Evolutionary conservation across 2,888 invertebrate genomes (phyloP), one percentile per base, ranked within the genome.

Genomic region (Iselma pallidipennis): DNA sequence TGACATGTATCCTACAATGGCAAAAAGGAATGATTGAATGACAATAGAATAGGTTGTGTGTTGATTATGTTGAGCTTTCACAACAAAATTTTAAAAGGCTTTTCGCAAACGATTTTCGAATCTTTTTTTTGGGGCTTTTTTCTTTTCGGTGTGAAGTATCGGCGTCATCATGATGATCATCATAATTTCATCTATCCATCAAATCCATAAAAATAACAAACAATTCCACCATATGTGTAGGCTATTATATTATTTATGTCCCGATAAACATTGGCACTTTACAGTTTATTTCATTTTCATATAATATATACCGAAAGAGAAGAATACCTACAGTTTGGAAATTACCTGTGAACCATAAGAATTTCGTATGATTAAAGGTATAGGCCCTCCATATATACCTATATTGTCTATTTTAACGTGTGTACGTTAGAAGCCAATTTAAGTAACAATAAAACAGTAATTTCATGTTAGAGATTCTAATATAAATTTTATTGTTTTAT

Each of bases 401-500:
- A 21, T 42, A 16, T 16, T 42, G 9, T 42, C 10, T 10, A 21
- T 21, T 42, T 42, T 42, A 42, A 19, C 19, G 21, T 21, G 42
- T 42, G 42, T 42, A 42, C 42, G 42, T 42, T 42, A 42, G 42
- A 42, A 42, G 42, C 42, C 21, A 42, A 42, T 42, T 42, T 21
- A 21, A 10, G 42, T 42, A 42, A 42, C 19, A 42, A 42, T 42
- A 42, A 42, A 42, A 42, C 21, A 53, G 56, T 57, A 61, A 57
- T 61, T 49, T 26, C 53, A 49, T 56, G 56, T 55, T 53, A 33
- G 26, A 31, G 55, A 48, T 50, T 57, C 57, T 57, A 61, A 61
- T 57, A 62, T 62, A 62, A 62, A 62, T 58, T 62, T 62, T 62
- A 62, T 62, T 31, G 58, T 62, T 62, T 62, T 62, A 62, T 58